phyloP scores from a whole-genome alignment of 2,113 vertebrate genomes.

The Muntiacus reevesi region DNA sequence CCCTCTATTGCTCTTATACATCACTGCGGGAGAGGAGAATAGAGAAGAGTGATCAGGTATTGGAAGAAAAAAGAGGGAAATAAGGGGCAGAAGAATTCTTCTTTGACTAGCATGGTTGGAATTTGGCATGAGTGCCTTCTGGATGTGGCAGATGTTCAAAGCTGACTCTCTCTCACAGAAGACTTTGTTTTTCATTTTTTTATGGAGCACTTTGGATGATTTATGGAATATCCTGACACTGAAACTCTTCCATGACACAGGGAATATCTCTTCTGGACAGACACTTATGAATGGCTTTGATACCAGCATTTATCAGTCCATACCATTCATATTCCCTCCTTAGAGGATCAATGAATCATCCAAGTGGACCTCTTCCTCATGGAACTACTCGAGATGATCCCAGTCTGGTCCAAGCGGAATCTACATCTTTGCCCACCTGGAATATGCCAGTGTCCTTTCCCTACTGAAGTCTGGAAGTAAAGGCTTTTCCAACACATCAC shows the following conservation, averaged over 20 bases:
- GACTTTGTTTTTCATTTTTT: not conserved
- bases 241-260: not conserved
- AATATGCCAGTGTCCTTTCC: not conserved
- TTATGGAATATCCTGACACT: not conserved
- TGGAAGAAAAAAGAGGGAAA: not conserved
- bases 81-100: not conserved
- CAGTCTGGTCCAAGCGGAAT: not conserved
- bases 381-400: not conserved
- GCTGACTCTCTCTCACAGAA: not conserved
- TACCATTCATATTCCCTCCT: not conserved
- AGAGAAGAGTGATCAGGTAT: not conserved
- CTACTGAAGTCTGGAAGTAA: not conserved
- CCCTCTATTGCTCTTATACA: not conserved
- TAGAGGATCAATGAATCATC: not conserved
- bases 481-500: not conserved
- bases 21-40: not conserved
- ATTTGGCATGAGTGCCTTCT: not conserved
- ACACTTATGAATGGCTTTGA: not conserved
- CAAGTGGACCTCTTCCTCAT: not conserved
- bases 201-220: not conserved
- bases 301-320: not conserved
- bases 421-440: not conserved
- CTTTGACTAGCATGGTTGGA: not conserved
- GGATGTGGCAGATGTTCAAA: not conserved
- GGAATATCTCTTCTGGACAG: not conserved